Base-by-base conservation (phyloP, 1,140 invertebrate genomes). In the Drosophila punjabiensis region DNA sequence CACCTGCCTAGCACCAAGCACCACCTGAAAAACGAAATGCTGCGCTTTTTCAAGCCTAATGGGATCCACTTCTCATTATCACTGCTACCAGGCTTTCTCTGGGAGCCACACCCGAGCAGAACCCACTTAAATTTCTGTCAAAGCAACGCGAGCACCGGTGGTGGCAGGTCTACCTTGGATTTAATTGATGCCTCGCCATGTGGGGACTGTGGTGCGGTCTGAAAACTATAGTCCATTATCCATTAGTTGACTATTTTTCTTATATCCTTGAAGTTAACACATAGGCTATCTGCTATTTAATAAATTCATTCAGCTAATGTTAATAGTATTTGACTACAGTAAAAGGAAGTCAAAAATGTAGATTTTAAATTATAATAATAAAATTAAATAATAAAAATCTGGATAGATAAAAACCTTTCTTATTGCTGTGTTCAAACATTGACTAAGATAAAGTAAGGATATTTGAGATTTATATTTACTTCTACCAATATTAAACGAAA, bases 1-100 rank as follows among this genome's bases (percentile, higher is more conserved):
- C 47, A 86, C 82, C 9, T 76, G 30, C 65, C 85, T 43, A 24
- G 82, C 79, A 8, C 56, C 45, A n/a, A 79, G 81, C 1, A 79
- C 64, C 1, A 79, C 64, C 33, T 82, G 76, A 16, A 56, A 52
- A 16, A 85, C 70, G 32, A 85, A 86, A 1, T 63, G 67, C 35
- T 82, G 82, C 10, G 55, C 62, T 47, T 71, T 76, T 6, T 67
- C 32, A 82, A 82, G 7, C 1, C 41, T 28, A 3, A 37, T 18
- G 14, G 14, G 18, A 6, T 13, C 13, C 13, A 7, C 30, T 35
- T 11, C 18, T 20, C 18, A 0, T 43, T 16, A 11, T 58, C 30
- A 1, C 24, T 8, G 1, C 20, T 33, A 3, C 30, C 30, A 2
- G 68, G 65, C 48, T 61, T 33, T 53, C 13, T 18, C 8, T 78